phyloP scores from a whole-genome alignment of 1,140 invertebrate genomes.

The Brachionus plicatilis region DNA sequence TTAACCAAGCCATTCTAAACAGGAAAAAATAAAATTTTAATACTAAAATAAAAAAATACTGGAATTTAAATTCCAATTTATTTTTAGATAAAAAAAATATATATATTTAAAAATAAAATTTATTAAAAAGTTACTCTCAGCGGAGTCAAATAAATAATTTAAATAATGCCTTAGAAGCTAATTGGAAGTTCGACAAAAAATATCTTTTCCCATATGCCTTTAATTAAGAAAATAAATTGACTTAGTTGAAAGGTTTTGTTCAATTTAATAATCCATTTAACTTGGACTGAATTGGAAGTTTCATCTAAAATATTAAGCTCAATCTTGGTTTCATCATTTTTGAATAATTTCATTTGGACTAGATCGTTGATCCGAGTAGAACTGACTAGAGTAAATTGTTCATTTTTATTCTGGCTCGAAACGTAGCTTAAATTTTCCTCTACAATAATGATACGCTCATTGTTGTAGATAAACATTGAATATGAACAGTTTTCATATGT shows the following conservation, averaged over 20 bases:
- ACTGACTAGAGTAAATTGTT: background rate
- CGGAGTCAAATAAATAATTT: constrained; percentile 3
- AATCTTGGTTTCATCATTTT: background rate
- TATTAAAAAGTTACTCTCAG: background rate
- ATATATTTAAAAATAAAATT: background rate
- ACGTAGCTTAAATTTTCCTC: constrained; percentile 27
- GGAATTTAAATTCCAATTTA: constrained; percentile 1
- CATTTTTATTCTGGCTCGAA: background rate
- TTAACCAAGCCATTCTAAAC: background rate
- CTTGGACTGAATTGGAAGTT: background rate
- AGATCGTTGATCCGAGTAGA: background rate
- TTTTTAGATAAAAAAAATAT: background rate
- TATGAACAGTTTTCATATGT: background rate
- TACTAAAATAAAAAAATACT: background rate
- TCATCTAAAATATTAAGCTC: background rate
- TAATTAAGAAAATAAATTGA: background rate
- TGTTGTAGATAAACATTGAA: constrained; percentile 12
- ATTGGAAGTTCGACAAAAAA: constrained; percentile 30
- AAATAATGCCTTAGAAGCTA: background rate
- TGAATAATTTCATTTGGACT: constrained; percentile 8
- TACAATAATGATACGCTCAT: background rate
- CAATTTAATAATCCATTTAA: background rate
- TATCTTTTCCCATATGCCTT: constrained; percentile 20
- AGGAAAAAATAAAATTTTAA: background rate
- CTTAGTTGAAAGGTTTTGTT: background rate